A percentile compares a stretch with the other conserved stretches of the same genome.
Conservation (phyloP, 2,113 vertebrate species). For the Mus spicilegus region DNA sequence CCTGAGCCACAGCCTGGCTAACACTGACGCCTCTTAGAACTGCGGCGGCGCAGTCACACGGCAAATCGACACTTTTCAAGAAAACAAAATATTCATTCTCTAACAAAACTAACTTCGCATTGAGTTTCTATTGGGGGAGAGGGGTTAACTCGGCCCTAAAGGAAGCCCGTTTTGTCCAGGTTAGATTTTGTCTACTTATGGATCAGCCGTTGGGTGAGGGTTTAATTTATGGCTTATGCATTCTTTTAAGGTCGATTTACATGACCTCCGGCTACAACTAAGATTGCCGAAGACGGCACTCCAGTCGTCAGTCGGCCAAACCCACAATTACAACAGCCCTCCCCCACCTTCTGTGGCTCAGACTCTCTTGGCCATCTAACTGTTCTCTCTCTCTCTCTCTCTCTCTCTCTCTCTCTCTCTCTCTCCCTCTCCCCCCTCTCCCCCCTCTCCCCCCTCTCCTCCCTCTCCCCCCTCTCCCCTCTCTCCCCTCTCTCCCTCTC, state of each 20-base stretch:
- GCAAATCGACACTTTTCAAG: conserved; percentile 81
- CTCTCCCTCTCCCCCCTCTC: conserved; percentile 47
- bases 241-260: conserved; percentile 97
- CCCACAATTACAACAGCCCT: conserved; percentile 87
- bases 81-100: conserved; percentile 84
- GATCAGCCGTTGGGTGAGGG: conserved; percentile 91
- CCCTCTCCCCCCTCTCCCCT: too few species aligned
- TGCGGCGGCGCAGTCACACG: conserved; percentile 72
- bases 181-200: conserved; percentile 94
- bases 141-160: conserved; percentile 85
- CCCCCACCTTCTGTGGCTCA: conserved; percentile 83
- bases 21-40: conserved; percentile 79
- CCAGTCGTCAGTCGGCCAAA: conserved; percentile 85
- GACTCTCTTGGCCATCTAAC: conserved; percentile 77
- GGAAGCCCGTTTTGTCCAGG: conserved; percentile 92
- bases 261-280: conserved; percentile 95
- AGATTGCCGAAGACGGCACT: conserved; percentile 89
- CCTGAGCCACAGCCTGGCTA: conserved; percentile 77
- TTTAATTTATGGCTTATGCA: conserved; percentile 98
- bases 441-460: neutral
- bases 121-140: conserved; percentile 86
- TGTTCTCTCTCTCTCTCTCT: neutral
- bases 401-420: neutral
- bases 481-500: neutral
- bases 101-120: conserved; percentile 89